Evolutionary conservation across 2,888 invertebrate species (phyloP).

Genomic region (Lepidonotus clava): DNA sequence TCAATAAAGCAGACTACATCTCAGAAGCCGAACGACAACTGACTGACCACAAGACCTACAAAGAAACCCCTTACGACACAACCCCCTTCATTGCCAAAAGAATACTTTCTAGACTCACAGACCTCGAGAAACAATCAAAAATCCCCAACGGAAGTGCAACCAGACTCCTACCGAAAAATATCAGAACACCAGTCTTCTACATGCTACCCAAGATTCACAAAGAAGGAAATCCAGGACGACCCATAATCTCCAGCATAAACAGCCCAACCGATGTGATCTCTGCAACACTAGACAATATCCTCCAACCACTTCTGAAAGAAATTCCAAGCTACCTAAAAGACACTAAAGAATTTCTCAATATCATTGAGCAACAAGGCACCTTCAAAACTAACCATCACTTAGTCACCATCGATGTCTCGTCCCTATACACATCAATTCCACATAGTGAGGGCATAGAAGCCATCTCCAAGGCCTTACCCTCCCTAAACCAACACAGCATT

Average conservation of each 20-base stretch:
- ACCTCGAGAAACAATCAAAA: neutral
- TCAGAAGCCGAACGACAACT: neutral
- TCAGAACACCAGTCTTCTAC: neutral
- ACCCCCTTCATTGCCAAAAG: neutral
- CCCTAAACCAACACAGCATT: no score
- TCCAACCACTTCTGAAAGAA: neutral
- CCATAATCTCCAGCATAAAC: neutral
- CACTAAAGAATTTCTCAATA: neutral
- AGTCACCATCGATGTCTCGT: constrained; percentile 7
- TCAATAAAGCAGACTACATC: neutral
- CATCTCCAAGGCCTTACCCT: no score
- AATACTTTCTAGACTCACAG: neutral
- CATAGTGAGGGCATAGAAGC: no score
- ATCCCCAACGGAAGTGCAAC: neutral
- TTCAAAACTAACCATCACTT: neutral
- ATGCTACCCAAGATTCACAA: constrained; percentile 20
- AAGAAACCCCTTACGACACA: neutral
- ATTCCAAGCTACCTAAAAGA: neutral
- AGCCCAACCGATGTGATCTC: neutral
- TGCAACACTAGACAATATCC: neutral
- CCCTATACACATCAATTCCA: constrained; percentile 6
- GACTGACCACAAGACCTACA: neutral
- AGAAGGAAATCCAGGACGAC: constrained; percentile 16
- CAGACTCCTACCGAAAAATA: neutral
- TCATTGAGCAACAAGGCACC: neutral